Percentiles rank a stretch among this genome's conserved stretches.
phyloP scores from a whole-genome alignment of 2,113 vertebrate genomes.

The Copsychus sechellarum region DNA sequence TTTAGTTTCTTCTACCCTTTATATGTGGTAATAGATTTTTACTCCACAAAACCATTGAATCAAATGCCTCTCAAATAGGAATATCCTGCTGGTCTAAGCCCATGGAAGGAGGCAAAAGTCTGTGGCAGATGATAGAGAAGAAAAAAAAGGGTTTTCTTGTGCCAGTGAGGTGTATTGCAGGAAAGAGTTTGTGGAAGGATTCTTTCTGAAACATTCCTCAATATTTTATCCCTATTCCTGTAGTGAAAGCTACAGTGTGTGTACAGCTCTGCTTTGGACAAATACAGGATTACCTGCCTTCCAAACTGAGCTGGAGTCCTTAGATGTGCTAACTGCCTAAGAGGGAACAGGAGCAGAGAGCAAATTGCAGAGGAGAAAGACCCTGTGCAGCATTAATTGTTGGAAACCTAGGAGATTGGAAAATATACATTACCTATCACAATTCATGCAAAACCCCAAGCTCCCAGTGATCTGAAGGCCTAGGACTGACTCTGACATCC shows the following conservation, averaged over 20 bases:
- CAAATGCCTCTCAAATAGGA: not conserved
- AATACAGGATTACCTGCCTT: not conserved
- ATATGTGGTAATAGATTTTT: not conserved
- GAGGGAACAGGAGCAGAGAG: not conserved
- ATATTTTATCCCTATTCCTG: not conserved
- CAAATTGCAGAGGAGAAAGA: not conserved
- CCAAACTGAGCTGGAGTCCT: not conserved
- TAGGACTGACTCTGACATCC: not conserved
- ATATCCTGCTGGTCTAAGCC: not conserved
- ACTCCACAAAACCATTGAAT: not conserved
- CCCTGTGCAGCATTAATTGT: not conserved
- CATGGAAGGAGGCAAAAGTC: not conserved
- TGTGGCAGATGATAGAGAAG: not conserved
- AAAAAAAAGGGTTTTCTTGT: not conserved
- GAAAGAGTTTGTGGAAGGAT: not conserved
- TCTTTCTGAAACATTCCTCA: not conserved
- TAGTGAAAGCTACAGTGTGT: rapidly evolving
- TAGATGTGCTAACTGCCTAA: not conserved
- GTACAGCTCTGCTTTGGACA: not conserved
- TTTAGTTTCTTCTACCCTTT: not conserved
- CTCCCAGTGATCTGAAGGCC: not conserved
- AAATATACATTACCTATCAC: not conserved
- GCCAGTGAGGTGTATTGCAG: not conserved
- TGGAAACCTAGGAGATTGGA: not conserved
- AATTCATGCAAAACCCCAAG: not conserved